Percentiles rank a stretch among this genome's conserved stretches.
Evolutionary conservation across 2,113 vertebrate species (phyloP).

Genomic region (Budorcas taxicolor): DNA sequence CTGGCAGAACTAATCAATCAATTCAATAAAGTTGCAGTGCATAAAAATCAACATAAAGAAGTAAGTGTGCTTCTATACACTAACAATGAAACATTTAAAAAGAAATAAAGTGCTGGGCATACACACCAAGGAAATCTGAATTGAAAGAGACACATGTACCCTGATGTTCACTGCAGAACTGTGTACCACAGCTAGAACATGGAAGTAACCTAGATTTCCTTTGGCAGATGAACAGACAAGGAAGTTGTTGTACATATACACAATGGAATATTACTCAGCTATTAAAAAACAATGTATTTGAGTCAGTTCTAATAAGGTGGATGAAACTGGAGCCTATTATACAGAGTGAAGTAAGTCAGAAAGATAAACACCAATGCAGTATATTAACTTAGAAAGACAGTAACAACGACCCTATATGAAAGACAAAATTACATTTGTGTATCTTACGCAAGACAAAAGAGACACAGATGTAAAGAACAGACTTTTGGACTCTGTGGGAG

Average conservation of each 20-base stretch:
- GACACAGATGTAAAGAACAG: background rate
- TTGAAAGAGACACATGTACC: background rate
- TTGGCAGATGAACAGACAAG: fast-evolving
- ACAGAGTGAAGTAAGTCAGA: background rate
- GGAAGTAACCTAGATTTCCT: background rate
- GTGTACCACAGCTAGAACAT: background rate
- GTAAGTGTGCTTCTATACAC: background rate
- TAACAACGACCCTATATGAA: background rate
- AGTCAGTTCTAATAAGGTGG: background rate
- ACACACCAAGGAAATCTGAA: background rate
- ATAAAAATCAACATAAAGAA: background rate
- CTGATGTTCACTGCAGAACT: background rate
- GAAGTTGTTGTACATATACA: background rate
- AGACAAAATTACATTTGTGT: background rate
- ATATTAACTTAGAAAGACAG: background rate
- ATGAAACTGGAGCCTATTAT: background rate
- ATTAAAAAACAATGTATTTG: background rate
- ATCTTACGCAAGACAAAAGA: background rate
- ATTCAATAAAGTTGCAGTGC: background rate
- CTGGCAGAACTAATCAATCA: background rate
- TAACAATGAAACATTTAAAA: background rate
- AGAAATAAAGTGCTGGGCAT: background rate
- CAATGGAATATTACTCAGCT: background rate
- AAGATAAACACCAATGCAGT: background rate
- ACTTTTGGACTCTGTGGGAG: background rate